Percentiles rank a stretch among this genome's conserved stretches.
Evolutionary conservation across 2,888 invertebrate species (phyloP).

Genomic region (Osmoderma eremita): DNA sequence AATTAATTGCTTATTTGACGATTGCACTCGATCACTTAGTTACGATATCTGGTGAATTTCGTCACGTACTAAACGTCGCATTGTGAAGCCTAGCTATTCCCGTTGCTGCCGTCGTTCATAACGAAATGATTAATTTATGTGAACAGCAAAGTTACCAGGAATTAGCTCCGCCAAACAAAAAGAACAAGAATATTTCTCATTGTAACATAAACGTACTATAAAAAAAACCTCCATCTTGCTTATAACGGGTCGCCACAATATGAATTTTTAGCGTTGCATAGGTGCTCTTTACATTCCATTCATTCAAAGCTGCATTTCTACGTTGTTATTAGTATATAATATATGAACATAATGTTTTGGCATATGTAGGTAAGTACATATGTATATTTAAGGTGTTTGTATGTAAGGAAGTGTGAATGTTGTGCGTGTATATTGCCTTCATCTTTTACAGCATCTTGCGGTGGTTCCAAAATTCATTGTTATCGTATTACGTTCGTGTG

Average conservation of each 20-base stretch:
- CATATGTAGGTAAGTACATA: no score
- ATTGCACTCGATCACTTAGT: conserved; percentile 46
- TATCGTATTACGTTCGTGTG: no score
- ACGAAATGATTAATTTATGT: conserved; percentile 50
- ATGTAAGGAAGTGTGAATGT: no score
- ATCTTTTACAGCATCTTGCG: no score
- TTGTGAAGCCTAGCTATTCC: conserved; percentile 39
- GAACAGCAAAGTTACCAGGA: conserved; percentile 19
- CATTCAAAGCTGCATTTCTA: no score
- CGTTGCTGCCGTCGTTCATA: conserved; percentile 40
- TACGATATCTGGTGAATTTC: conserved; percentile 47
- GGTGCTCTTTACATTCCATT: no score
- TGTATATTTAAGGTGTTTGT: no score
- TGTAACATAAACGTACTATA: conserved; percentile 2
- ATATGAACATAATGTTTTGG: no score
- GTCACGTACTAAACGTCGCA: conserved; percentile 46
- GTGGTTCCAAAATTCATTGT: no score
- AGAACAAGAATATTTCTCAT: conserved; percentile 7
- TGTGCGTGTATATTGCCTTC: no score
- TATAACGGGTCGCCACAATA: conserved; percentile 7
- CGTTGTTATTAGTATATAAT: no score
- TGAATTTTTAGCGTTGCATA: no score
- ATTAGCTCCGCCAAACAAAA: conserved; percentile 9
- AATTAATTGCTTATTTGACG: conserved; percentile 50
- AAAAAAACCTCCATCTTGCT: conserved; percentile 1